A percentile compares a stretch with the other conserved stretches of the same genome.
These are phyloP conservation scores for Erpetoichthys calabaricus DNA, from an alignment of 2,797 vertebrate species.

Conservation along the genomic window DNA sequence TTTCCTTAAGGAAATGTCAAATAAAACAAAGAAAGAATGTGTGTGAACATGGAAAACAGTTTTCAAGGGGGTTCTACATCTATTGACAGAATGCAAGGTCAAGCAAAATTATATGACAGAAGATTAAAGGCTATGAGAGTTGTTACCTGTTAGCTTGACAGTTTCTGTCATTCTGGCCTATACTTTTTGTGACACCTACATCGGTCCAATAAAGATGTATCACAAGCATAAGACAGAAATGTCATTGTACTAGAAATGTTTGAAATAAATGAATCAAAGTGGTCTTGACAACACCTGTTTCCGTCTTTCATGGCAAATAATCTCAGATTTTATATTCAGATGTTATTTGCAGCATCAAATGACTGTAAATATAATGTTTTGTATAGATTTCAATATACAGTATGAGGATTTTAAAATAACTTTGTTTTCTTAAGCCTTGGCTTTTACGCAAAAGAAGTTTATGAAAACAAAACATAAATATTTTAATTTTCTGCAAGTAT, in stretches of 20 bases:
- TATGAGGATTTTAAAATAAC: too few relatives aligned
- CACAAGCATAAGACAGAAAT: neutral
- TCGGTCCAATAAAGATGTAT: neutral
- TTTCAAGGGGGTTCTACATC: neutral
- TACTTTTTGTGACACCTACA: neutral
- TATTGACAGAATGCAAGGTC: neutral
- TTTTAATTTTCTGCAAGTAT: too few relatives aligned
- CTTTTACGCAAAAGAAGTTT: too few relatives aligned
- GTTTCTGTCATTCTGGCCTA: neutral
- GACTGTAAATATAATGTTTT: too few relatives aligned
- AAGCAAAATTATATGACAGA: neutral
- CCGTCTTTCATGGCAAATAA: too few relatives aligned
- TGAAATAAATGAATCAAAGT: too few relatives aligned
- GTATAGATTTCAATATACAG: too few relatives aligned
- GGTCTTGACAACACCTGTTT: too few relatives aligned
- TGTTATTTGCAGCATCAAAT: too few relatives aligned
- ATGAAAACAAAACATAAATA: too few relatives aligned
- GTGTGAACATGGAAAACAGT: neutral
- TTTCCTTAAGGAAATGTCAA: conserved; percentile 5
- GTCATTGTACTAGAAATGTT: neutral
- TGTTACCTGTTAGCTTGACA: conserved; percentile 5
- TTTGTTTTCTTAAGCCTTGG: too few relatives aligned
- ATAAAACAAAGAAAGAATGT: conserved; percentile 4
- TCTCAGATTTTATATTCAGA: too few relatives aligned
- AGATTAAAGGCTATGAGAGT: neutral